These are phyloP conservation scores for Leucophenga montana DNA, from an alignment of 2,888 invertebrate species.

Conservation along the genomic window DNA sequence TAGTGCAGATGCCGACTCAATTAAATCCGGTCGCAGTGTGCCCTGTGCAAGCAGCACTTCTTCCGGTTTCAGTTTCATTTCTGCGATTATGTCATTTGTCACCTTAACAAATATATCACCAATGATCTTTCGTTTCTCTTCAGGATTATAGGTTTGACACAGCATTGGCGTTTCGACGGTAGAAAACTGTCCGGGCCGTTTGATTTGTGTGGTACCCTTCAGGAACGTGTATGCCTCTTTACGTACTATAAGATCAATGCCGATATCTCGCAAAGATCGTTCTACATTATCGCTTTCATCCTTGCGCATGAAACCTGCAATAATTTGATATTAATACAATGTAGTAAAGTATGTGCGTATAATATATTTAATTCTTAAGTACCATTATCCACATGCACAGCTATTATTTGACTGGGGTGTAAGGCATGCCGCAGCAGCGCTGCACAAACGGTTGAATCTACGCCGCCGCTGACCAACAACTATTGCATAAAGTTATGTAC, in stretches of 20 bases:
- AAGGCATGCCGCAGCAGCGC: conserved; percentile 94
- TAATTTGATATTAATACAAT: not conserved
- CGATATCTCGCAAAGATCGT: conserved; percentile 85
- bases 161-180: conserved; percentile 83
- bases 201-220: conserved; percentile 88
- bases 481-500: conserved; percentile 67
- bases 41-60: conserved; percentile 96
- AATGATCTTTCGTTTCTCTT: conserved; percentile 98
- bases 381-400: conserved; percentile 98
- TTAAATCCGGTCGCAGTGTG: conserved; percentile 96
- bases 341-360: not conserved
- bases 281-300: conserved; percentile 93
- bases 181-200: conserved; percentile 76
- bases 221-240: conserved; percentile 83
- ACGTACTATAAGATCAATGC: conserved; percentile 85
- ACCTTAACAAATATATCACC: conserved; percentile 98
- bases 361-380: conserved; percentile 33
- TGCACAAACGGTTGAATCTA: conserved; percentile 99
- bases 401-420: conserved; percentile 91
- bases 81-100: conserved; percentile 90
- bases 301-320: conserved; percentile 90
- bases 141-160: conserved; percentile 91
- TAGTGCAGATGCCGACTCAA: conserved; percentile 94
- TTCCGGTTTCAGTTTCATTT: conserved; percentile 91
- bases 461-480: conserved; percentile 96